Conservation (phyloP, 2,113 vertebrate species). For the Neodontobutis hainanensis region DNA sequence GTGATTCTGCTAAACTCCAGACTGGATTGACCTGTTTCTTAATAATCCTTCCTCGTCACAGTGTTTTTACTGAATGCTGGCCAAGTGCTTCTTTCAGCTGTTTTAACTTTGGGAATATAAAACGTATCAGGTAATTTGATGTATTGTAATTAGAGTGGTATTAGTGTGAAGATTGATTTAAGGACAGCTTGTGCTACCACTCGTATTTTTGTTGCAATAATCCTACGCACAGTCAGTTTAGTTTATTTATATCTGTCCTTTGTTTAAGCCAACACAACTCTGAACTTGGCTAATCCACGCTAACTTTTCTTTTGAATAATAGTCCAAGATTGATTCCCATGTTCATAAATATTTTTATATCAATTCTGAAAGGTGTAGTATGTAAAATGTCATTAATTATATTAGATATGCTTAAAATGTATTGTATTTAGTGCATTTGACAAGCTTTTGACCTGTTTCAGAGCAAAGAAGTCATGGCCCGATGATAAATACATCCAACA, state of each 20-base stretch:
- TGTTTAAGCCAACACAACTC: conserved; percentile 27
- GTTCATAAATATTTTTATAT: too few relatives aligned
- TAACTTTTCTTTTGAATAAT: conserved; percentile 20
- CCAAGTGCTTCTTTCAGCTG: conserved; percentile 36
- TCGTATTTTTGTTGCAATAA: conserved; percentile 37
- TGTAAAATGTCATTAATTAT: too few relatives aligned
- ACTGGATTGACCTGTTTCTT: conserved; percentile 55
- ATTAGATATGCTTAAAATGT: too few relatives aligned
- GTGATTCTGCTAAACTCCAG: conserved; percentile 23
- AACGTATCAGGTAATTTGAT: conserved; percentile 36
- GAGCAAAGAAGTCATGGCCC: too few relatives aligned
- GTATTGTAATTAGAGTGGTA: conserved; percentile 38
- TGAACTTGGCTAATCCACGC: conserved; percentile 16
- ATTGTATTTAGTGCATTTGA: too few relatives aligned
- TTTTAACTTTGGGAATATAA: conserved; percentile 18
- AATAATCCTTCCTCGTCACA: conserved; percentile 45
- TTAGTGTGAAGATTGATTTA: conserved; percentile 36
- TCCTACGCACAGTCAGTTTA: conserved; percentile 3
- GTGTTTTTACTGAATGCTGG: conserved; percentile 29
- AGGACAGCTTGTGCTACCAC: conserved; percentile 31
- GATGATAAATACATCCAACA: too few relatives aligned
- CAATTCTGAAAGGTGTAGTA: too few relatives aligned
- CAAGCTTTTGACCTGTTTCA: too few relatives aligned
- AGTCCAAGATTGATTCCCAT: background rate
- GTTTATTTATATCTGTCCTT: conserved; percentile 21